Base-by-base conservation (phyloP, 1,140 invertebrate genomes). In the Danaus plexippus region DNA sequence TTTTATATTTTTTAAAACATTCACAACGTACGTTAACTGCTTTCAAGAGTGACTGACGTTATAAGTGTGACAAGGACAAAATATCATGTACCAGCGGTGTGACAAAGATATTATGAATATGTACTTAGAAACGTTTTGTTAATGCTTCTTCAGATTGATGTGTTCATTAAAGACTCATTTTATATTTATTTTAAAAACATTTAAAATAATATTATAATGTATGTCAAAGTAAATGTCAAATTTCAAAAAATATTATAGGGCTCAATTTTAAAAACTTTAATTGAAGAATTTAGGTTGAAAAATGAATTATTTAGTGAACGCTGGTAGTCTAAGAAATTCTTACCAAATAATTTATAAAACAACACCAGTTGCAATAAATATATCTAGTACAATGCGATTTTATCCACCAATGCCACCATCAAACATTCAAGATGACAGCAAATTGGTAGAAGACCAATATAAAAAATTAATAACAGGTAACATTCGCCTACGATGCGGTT, bases 301-400 rank as follows among this genome's bases (percentile, higher is more conserved):
- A n/a, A 64, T 64, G 62, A 64, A 64, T 54, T 57, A 51, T 45
- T 53, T 64, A 22, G 58, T 58, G 10, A 47, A 51, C 9, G 62
- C 56, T 15, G 58, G 62, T 48, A 42, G 13, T 10, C 15, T 64
- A 0, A 47, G 53, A 11, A 42, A 51, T 18, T 57, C 44, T 18
- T 64, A 51, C 15, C 58, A 61, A 52, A 54, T 51, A 45, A 18
- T 60, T 43, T 64, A 54, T 43, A 64, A 55, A 57, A 64, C 62
- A 40, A 64, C 62, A 9, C 62, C 62, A 9, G 51, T 57, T 42
- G 54, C 54, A 11, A 52, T n/a, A 13, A 52, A 64, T 52, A 60
- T 64, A 52, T 47, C 22, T 11, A 54, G 54, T 42, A 49, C 51
- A 12, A 9, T 15, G 11, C 47, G 1, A 46, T 9, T 50, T 5